A percentile compares a stretch with the other conserved stretches of the same genome.
Conservation (phyloP, 2,888 invertebrate species). For the Salpingus planirostris region DNA sequence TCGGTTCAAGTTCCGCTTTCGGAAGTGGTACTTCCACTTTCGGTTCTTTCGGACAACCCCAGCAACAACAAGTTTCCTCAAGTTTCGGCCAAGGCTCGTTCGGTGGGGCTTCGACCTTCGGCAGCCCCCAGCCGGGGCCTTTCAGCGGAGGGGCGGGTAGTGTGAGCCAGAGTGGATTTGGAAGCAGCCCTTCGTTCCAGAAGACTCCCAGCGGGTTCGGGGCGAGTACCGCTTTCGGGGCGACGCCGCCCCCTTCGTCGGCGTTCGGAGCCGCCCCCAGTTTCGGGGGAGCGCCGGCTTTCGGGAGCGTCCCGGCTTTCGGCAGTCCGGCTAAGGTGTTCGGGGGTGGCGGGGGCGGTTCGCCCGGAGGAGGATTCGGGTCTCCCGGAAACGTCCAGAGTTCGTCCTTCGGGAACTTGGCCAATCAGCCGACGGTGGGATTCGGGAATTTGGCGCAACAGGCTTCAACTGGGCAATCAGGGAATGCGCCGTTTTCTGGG, state of each 20-base stretch:
- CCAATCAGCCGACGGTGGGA: constrained; percentile 54
- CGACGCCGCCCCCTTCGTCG: constrained; percentile 26
- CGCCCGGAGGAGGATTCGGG: constrained; percentile 46
- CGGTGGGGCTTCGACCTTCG: constrained; percentile 27
- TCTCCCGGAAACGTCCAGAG: constrained; percentile 26
- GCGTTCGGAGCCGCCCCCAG: constrained; percentile 42
- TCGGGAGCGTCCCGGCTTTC: constrained; percentile 21
- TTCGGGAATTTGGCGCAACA: constrained; percentile 58
- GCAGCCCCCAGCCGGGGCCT: constrained; percentile 27
- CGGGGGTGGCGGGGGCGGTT: too few species aligned
- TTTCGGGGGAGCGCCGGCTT: constrained; percentile 42
- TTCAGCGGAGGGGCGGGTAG: constrained; percentile 34
- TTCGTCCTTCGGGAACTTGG: constrained; percentile 45
- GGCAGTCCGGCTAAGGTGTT: constrained; percentile 5
- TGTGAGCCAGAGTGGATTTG: constrained; percentile 41
- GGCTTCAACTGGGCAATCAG: constrained; percentile 35
- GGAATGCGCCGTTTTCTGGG: constrained; percentile 35
- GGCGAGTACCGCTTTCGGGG: constrained; percentile 32
- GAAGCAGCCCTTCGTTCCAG: constrained; percentile 25
- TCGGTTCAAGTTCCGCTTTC: neutral
- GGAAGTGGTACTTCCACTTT: constrained; percentile 9
- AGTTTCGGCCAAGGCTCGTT: constrained; percentile 24
- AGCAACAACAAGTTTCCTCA: too few species aligned
- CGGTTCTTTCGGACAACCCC: constrained; percentile 13
- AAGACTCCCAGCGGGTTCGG: constrained; percentile 32